These are phyloP conservation scores for Brenthis ino DNA, from an alignment of 2,888 invertebrate species.

Conservation along the genomic window DNA sequence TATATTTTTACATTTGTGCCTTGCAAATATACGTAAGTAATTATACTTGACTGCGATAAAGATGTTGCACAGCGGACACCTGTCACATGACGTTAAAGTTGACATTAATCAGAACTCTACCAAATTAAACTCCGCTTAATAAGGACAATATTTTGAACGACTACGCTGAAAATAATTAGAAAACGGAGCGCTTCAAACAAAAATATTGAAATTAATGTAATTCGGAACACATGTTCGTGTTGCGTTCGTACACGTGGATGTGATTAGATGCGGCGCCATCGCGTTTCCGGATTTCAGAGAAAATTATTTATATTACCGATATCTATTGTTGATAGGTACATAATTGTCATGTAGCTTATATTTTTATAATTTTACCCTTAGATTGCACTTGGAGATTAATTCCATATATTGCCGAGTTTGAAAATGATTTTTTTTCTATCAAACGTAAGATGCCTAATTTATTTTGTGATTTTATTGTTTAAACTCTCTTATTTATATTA, in stretches of 20 bases:
- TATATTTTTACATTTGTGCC: not conserved
- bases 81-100: constrained; percentile 1
- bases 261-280: constrained; percentile 26
- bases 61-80: not conserved
- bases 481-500: not conserved
- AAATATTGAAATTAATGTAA: constrained; percentile 32
- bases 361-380: no score
- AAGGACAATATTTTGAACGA: constrained; percentile 25
- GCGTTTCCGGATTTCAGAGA: constrained; percentile 21
- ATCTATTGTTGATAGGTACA: no score
- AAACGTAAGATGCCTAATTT: no score
- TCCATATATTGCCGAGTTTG: no score
- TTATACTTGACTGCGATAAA: not conserved
- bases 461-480: no score
- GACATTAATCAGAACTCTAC: constrained; percentile 11
- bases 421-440: no score
- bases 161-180: constrained; percentile 23
- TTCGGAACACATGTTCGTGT: constrained; percentile 30
- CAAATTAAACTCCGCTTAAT: constrained; percentile 18
- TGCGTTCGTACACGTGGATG: constrained; percentile 19
- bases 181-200: constrained; percentile 19
- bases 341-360: no score
- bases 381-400: no score
- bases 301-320: constrained; percentile 1
- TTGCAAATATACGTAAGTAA: not conserved